Conservation (phyloP, 1,140 invertebrate genomes). For the Drosophila miranda region DNA sequence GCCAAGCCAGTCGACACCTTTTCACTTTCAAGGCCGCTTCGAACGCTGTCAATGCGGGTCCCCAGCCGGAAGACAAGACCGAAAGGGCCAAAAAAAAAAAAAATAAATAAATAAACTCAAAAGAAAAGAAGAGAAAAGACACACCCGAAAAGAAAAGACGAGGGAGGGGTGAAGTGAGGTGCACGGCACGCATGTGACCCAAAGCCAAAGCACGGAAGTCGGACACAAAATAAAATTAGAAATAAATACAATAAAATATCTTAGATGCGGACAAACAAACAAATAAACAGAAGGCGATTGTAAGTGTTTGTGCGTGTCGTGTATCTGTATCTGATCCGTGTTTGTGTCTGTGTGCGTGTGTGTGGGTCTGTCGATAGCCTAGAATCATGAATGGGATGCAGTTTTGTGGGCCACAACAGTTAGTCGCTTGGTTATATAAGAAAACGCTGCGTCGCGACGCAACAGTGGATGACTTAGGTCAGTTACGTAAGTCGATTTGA, state of each 20-base stretch:
- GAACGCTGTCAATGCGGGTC: conserved; percentile 49
- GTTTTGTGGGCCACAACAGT: conserved; percentile 20
- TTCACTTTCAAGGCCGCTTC: conserved; percentile 80
- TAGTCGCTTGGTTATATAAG: conserved; percentile 55
- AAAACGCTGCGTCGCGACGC: conserved; percentile 50
- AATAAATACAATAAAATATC: conserved; percentile 44
- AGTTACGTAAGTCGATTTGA: conserved; percentile 59
- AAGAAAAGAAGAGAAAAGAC: conserved; percentile 19
- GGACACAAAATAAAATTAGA: conserved; percentile 29
- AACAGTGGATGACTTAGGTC: conserved; percentile 62
- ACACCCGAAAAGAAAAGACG: conserved; percentile 37
- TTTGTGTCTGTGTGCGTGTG: conserved; percentile 37
- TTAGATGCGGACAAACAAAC: conserved; percentile 41
- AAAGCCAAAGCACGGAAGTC: conserved; percentile 74
- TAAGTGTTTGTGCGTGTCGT: no score
- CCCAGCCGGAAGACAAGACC: conserved; percentile 17
- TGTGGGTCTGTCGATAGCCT: conserved; percentile 32
- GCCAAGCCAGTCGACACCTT: conserved; percentile 69
- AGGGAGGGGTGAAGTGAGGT: no score
- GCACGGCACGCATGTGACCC: conserved; percentile 62
- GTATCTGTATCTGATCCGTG: background rate
- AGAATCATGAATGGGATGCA: conserved; percentile 74
- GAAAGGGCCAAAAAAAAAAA: conserved; percentile 19
- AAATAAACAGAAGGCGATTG: conserved; percentile 43
- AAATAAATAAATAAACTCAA: conserved; percentile 1